These are phyloP conservation scores for Heterotilapia buettikoferi DNA, from an alignment of 2,113 vertebrate genomes.

Conservation along the genomic window DNA sequence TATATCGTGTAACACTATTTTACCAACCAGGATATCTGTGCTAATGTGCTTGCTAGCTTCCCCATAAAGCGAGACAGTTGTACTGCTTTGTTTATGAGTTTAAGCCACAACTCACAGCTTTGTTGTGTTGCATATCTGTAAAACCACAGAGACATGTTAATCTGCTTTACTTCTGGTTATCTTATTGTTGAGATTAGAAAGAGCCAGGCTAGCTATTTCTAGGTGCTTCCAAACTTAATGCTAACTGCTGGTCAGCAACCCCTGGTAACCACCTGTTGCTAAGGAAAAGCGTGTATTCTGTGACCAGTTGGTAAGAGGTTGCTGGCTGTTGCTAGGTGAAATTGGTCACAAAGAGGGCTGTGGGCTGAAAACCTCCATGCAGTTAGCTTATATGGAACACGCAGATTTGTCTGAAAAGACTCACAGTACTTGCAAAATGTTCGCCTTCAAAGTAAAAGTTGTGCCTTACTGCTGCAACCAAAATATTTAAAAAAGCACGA, in stretches of 20 bases:
- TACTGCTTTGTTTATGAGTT: background rate
- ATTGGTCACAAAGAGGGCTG: background rate
- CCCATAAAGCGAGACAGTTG: background rate
- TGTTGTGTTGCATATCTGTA: background rate
- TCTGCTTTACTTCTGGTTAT: background rate
- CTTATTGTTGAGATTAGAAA: background rate
- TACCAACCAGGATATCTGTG: background rate
- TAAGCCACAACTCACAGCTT: background rate
- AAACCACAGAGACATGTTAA: background rate
- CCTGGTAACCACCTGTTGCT: background rate
- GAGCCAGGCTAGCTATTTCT: background rate
- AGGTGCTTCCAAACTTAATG: background rate
- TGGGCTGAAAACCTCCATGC: background rate
- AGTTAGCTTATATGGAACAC: background rate
- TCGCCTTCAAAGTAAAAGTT: background rate
- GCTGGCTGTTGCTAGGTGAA: background rate
- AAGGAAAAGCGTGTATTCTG: background rate
- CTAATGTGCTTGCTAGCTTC: background rate
- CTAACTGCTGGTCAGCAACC: background rate
- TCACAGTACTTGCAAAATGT: background rate
- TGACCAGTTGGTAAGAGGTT: background rate
- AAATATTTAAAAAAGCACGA: background rate
- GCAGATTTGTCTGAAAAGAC: background rate
- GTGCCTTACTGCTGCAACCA: background rate
- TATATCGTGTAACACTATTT: background rate